phyloP scores from a whole-genome alignment of 1,140 invertebrate species.

The Delia radicum region DNA sequence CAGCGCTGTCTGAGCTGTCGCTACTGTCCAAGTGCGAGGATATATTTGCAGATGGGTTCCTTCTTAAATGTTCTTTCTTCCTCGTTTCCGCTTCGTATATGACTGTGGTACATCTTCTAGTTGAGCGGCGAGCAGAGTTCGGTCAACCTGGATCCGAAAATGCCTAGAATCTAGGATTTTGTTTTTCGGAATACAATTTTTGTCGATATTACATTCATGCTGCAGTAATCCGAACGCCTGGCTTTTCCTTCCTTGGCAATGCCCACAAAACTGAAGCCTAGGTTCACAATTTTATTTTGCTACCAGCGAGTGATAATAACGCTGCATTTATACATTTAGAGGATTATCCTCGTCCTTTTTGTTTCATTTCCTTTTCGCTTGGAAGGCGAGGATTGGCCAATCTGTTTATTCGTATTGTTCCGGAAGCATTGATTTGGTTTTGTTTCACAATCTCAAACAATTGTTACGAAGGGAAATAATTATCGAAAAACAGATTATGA shows the following conservation, averaged over 20 bases:
- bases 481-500: constrained; percentile 17
- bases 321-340: constrained; percentile 6
- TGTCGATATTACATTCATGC: constrained; percentile 6
- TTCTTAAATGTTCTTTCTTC: too few species aligned
- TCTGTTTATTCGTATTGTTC: constrained; percentile 13
- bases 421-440: constrained; percentile 13
- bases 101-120: not conserved
- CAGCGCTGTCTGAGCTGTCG: not conserved
- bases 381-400: constrained; percentile 15
- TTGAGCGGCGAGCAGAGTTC: not conserved
- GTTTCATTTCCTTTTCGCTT: constrained; percentile 9
- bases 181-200: not conserved
- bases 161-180: too few species aligned
- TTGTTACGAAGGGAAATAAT: constrained; percentile 19
- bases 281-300: not conserved
- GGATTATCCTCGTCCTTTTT: constrained; percentile 12
- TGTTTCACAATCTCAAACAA: constrained; percentile 16
- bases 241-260: not conserved
- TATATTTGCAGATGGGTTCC: not conserved
- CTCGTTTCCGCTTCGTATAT: too few species aligned
- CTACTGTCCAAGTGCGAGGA: too few species aligned
- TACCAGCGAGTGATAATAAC: constrained; percentile 13
- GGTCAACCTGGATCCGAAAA: too few species aligned
- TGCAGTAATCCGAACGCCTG: constrained; percentile 1
- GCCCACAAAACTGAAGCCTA: not conserved